Evolutionary conservation across 2,113 vertebrate species (phyloP).

Genomic region (Brachionichthys hirsutus): DNA sequence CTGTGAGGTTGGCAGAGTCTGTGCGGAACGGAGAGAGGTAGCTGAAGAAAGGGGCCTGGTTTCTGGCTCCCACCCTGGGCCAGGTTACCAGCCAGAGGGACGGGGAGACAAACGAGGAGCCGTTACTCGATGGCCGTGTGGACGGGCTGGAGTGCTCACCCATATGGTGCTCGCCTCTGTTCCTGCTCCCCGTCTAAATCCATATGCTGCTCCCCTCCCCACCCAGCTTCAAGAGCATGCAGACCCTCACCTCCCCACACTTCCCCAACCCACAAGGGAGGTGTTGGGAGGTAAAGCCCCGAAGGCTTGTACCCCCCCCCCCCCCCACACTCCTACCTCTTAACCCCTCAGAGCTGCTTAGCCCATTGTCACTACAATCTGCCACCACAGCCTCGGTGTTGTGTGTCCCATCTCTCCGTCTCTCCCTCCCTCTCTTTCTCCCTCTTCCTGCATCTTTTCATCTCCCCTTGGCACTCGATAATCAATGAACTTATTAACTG

Average conservation of each 20-base stretch:
- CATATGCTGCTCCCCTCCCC: conserved; percentile 91
- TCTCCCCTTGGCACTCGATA: conserved; percentile 84
- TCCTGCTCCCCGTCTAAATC: conserved; percentile 94
- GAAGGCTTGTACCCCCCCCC: conserved; percentile 77
- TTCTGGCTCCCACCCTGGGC: conserved; percentile 26
- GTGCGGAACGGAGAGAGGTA: conserved; percentile 45
- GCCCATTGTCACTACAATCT: conserved; percentile 96
- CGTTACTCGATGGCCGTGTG: conserved; percentile 68
- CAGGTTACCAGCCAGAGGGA: conserved; percentile 52
- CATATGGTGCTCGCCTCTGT: conserved; percentile 92
- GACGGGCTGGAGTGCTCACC: conserved; percentile 89
- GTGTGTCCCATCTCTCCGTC: conserved; percentile 59
- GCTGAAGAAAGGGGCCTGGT: conserved; percentile 37
- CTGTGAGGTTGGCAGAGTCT: conserved; percentile 44
- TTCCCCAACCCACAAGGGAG: conserved; percentile 83
- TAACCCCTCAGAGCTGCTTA: conserved; percentile 86
- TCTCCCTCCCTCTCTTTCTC: conserved; percentile 25
- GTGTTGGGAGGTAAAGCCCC: conserved; percentile 93
- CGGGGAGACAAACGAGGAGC: conserved; percentile 39
- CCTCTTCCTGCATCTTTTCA: conserved; percentile 51
- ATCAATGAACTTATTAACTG: conserved; percentile 81
- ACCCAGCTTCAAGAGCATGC: conserved; percentile 74
- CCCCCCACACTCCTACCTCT: conserved; percentile 71
- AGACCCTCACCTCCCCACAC: conserved; percentile 30
- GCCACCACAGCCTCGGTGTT: conserved; percentile 79